Evolutionary conservation across 23 tunicate species (phyloP), one percentile per base, ranked within the genome.

Genomic region (Styela clava): DNA sequence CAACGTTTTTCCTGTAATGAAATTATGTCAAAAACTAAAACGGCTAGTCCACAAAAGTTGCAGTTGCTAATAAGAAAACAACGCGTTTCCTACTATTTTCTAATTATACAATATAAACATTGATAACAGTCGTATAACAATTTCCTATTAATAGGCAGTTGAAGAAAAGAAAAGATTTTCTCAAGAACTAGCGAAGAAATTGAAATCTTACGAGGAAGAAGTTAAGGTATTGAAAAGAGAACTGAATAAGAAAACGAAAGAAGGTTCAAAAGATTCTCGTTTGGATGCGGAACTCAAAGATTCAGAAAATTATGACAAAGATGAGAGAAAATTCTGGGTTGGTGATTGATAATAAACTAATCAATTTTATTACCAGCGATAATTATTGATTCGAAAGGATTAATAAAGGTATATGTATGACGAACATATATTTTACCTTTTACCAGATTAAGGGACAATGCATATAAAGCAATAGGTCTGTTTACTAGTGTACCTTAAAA

Each of bases 151-250:
- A n/a, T n/a, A 76, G 81, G 81, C 65, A 24, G 68, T 84, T 25
- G 88, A 84, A 29, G 94, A 89, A 20, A 89, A 83, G 78, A 89
- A 36, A 19, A 63, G 81, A 63, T 20, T 28, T 22, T 33, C 74
- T 20, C 86, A 89, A 19, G 94, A 89, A 33, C 34, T 89, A 35
- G 3, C 80, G 64, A 79, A 79, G 69, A 89, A 84, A 79, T 32
- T 83, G 18, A 69, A 68, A 44, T 84, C 23, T 21, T 74, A 74
- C 64, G 89, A 86, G 64, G 89, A 86, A 35, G 84, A 86, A 70
- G 62, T 70, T 2, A 86, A 79, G 69, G 34, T 33, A 2, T 74
- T 74, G 51, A 79, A 72, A 62, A 31, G 89, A 5, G 89, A 86
- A 79, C 32, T 86, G 29, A 86, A 85, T 31, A 44, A 44, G 56